Base-by-base conservation (phyloP, 2,888 invertebrate genomes). In the Nomada lathburiana region DNA sequence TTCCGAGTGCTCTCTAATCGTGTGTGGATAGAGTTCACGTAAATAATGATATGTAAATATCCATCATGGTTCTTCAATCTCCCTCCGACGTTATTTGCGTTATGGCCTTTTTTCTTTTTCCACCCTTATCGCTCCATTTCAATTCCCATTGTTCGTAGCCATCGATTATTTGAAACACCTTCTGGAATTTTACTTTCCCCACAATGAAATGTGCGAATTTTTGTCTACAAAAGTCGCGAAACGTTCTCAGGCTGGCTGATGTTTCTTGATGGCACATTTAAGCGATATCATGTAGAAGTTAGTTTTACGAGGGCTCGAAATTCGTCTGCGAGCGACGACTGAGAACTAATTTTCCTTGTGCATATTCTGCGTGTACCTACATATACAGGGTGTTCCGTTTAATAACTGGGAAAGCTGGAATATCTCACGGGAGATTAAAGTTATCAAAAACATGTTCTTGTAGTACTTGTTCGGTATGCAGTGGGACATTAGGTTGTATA, bases 271-370 rank as follows among this genome's bases (percentile, higher is more conserved):
- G 86, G 80, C 83, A 85, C 89, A 84, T 85, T 88, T 86, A 85
- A 89, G 83, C 80, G 83, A 83, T 75, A 83, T 82, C 79, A 82
- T 85, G 85, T 82, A 84, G 71, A 82, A 83, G 79, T 73, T 76
- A 72, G 82, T 82, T 89, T 88, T 84, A 86, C 74, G 83, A 84
- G 80, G 84, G 78, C 83, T 89, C 85, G 84, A 75, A 79, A 77
- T 82, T 72, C 44, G 72, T 81, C 82, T 84, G 89, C 89, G 89
- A 86, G 89, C 72, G 47, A 64, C 55, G 89, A 82, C 84, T 89
- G 83, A 83, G 88, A 80, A 89, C 83, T 36, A 85, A 84, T 47
- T 47, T 47, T 47, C 47, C 47, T 16, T 11, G 16, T 47, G 47
- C 2, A 47, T 4, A 47, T 47, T 47, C 47, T 47, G 16, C 47